Evolutionary conservation across 2,888 invertebrate species (phyloP).

Genomic region (Lydus trimaculatus): DNA sequence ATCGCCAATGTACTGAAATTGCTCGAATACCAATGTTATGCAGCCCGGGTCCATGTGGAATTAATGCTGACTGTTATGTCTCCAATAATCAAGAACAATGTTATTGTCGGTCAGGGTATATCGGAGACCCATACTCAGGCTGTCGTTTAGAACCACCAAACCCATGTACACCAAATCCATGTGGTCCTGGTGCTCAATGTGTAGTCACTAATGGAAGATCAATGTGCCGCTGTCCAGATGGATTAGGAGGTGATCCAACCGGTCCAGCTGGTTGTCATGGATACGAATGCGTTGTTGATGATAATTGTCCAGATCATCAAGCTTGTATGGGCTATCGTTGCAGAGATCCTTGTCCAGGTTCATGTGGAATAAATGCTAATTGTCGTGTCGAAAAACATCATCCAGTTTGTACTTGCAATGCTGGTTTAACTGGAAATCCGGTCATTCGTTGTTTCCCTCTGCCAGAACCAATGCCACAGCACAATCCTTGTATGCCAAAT

Average conservation of each 20-base stretch:
- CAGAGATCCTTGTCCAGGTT: slow-evolving; percentile 82
- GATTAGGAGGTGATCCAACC: slow-evolving; percentile 79
- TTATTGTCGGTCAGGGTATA: slow-evolving; percentile 77
- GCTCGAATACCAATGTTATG: slow-evolving; percentile 69
- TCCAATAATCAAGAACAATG: slow-evolving; percentile 84
- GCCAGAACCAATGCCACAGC: slow-evolving; percentile 63
- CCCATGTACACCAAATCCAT: slow-evolving; percentile 81
- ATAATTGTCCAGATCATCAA: slow-evolving; percentile 75
- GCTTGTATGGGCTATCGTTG: slow-evolving; percentile 85
- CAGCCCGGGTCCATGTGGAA: slow-evolving; percentile 83
- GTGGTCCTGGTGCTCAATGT: slow-evolving; percentile 81
- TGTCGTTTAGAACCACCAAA: slow-evolving; percentile 73
- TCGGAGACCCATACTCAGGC: slow-evolving; percentile 82
- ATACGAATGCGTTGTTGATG: slow-evolving; percentile 82
- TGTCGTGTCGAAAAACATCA: slow-evolving; percentile 81
- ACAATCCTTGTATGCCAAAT: slow-evolving; percentile 75
- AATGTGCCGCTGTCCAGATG: slow-evolving; percentile 76
- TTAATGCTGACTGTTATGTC: slow-evolving; percentile 85
- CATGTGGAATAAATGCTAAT: slow-evolving; percentile 77
- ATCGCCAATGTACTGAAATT: slow-evolving; percentile 73
- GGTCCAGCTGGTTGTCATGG: slow-evolving; percentile 75
- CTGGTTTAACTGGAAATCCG: slow-evolving; percentile 80
- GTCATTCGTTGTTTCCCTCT: slow-evolving; percentile 73
- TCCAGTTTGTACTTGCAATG: slow-evolving; percentile 79
- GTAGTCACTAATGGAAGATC: slow-evolving; percentile 73